Evolutionary conservation across 2,113 vertebrate genomes (phyloP).

Genomic region (Entomyzon cyanotis): DNA sequence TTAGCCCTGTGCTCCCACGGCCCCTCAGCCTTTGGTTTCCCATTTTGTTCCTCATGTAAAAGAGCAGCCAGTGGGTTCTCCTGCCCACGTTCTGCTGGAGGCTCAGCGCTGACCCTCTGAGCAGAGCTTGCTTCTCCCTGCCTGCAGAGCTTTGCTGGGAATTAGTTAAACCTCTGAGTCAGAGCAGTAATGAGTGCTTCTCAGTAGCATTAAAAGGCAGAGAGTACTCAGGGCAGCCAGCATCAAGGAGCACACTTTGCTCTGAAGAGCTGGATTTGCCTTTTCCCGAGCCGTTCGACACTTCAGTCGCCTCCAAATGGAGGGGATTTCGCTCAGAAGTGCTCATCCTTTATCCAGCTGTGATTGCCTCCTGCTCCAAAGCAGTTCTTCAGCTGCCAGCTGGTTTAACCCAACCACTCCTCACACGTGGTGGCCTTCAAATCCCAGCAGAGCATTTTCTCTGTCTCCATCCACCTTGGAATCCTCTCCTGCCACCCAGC

Average conservation of each 20-base stretch:
- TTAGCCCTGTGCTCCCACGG: not conserved
- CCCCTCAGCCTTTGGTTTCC: not conserved
- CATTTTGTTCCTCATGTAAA: not conserved
- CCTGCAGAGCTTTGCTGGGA: not conserved
- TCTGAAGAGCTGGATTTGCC: not conserved
- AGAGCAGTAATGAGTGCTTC: not conserved
- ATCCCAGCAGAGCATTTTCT: not conserved
- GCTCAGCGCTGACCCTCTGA: not conserved
- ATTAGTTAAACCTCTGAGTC: constrained; percentile 21
- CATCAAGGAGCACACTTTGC: not conserved
- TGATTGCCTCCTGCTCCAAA: constrained; percentile 50
- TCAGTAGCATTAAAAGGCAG: not conserved
- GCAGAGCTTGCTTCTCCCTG: not conserved
- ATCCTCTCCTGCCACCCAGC: not conserved
- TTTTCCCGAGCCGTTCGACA: not conserved
- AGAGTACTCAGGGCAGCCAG: not conserved
- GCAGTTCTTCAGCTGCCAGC: not conserved
- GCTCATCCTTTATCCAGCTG: not conserved
- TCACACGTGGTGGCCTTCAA: not conserved
- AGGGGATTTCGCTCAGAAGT: constrained; percentile 31
- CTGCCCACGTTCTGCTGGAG: not conserved
- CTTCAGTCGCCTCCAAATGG: constrained; percentile 25
- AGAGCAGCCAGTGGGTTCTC: not conserved
- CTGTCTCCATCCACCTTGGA: not conserved
- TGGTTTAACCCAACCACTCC: not conserved